A percentile compares a stretch with the other conserved stretches of the same genome.
Evolutionary conservation across 1,140 invertebrate genomes (phyloP).

Genomic region (Argopecten irradians): DNA sequence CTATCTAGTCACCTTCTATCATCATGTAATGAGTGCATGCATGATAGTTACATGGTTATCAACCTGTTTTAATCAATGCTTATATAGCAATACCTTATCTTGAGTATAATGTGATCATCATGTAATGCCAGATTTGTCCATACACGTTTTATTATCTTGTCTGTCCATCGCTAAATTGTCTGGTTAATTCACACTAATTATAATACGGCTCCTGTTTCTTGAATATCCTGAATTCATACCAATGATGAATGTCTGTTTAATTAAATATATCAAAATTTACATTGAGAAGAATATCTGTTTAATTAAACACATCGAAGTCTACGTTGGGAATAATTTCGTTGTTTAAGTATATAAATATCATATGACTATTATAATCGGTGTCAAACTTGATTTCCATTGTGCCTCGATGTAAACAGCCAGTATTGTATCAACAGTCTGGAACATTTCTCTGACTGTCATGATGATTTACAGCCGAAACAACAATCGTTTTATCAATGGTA

Average conservation of each 20-base stretch:
- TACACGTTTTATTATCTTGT: not conserved
- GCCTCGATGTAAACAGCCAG: not conserved
- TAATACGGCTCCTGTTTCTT: not conserved
- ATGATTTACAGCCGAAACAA: not conserved
- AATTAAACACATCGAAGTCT: not conserved
- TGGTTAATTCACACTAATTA: not conserved
- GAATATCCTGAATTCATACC: not conserved
- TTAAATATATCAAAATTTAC: not conserved
- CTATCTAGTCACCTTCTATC: no score
- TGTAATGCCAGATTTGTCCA: no score
- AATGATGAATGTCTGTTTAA: not conserved
- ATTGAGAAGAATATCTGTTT: not conserved
- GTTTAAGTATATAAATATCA: not conserved
- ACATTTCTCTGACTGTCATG: not conserved
- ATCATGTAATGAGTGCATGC: no score
- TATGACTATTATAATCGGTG: not conserved
- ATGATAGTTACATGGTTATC: no score
- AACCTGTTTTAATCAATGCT: no score
- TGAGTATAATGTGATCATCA: no score
- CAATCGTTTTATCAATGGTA: not conserved
- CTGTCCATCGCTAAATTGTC: not conserved
- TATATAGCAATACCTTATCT: no score
- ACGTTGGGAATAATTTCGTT: not conserved
- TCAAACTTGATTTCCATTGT: not conserved
- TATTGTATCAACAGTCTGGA: not conserved